Percentiles rank a stretch among this genome's conserved stretches.
phyloP scores from a whole-genome alignment of 92 coral and sea anemone species.

The Chrysogorgia sp. region DNA sequence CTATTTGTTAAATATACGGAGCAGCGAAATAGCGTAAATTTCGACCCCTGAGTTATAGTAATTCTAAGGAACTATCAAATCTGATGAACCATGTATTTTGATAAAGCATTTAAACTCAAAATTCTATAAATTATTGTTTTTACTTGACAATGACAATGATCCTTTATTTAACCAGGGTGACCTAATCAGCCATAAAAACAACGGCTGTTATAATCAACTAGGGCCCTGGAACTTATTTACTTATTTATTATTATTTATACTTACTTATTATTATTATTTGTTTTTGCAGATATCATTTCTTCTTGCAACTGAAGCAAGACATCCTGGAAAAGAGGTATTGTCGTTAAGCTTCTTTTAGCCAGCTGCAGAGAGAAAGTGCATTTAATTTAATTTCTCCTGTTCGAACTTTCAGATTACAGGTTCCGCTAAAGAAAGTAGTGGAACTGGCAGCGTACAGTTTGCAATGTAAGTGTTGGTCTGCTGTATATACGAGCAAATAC shows the following conservation, averaged over 20 bases:
- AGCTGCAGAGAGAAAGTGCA: background rate
- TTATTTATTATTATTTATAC: background rate
- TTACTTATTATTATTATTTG: background rate
- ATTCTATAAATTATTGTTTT: no score
- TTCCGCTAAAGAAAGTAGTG: slow-evolving; percentile 84
- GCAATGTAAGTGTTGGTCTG: slow-evolving; percentile 93
- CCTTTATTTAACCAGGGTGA: no score
- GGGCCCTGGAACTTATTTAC: background rate
- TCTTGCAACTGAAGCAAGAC: slow-evolving; percentile 93
- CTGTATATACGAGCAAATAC: no score
- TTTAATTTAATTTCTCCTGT: background rate
- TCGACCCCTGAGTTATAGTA: no score
- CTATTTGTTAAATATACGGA: no score
- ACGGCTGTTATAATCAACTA: no score
- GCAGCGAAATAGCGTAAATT: no score
- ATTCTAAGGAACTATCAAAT: no score
- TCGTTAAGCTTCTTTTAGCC: background rate
- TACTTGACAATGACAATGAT: no score
- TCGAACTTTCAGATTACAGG: slow-evolving; percentile 66
- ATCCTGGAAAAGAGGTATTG: slow-evolving; percentile 81
- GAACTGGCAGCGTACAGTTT: slow-evolving; percentile 93
- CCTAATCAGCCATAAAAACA: no score
- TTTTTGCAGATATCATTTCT: slow-evolving; percentile 84
- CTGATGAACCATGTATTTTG: no score
- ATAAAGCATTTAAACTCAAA: no score